Conservation (phyloP, 2,888 invertebrate species). For the Parnassius apollo region DNA sequence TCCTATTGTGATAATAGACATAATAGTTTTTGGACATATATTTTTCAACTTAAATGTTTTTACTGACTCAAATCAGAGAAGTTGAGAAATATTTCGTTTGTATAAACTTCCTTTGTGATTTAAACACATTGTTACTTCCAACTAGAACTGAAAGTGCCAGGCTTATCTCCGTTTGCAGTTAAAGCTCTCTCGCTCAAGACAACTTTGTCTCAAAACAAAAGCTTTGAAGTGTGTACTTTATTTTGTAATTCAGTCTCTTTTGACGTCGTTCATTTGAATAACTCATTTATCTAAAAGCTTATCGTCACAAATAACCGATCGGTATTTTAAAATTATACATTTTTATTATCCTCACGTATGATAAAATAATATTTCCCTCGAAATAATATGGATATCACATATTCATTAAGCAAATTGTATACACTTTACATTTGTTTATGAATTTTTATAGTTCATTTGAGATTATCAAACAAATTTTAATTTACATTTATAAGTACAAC, state of each 20-base stretch:
- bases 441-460: too few relatives aligned
- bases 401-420: too few relatives aligned
- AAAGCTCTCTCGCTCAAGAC: conserved; percentile 25
- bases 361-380: too few relatives aligned
- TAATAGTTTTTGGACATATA: too few relatives aligned
- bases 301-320: conserved; percentile 15
- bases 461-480: too few relatives aligned
- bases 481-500: too few relatives aligned
- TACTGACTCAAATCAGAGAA: neutral
- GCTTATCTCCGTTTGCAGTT: conserved; percentile 27
- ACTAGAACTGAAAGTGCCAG: conserved; percentile 16
- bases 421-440: too few relatives aligned
- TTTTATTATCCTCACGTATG: neutral
- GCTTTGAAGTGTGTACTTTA: conserved; percentile 20
- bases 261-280: conserved; percentile 22
- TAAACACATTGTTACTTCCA: conserved; percentile 23
- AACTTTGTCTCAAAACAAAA: conserved; percentile 27
- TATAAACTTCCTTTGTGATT: conserved; percentile 27
- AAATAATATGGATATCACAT: too few relatives aligned
- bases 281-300: conserved; percentile 21
- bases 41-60: too few relatives aligned
- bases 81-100: conserved; percentile 21
- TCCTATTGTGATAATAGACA: too few relatives aligned
- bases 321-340: conserved; percentile 8
- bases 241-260: conserved; percentile 23